Base-by-base conservation (phyloP, 2,888 invertebrate species). In the Eurytoma adleriae region DNA sequence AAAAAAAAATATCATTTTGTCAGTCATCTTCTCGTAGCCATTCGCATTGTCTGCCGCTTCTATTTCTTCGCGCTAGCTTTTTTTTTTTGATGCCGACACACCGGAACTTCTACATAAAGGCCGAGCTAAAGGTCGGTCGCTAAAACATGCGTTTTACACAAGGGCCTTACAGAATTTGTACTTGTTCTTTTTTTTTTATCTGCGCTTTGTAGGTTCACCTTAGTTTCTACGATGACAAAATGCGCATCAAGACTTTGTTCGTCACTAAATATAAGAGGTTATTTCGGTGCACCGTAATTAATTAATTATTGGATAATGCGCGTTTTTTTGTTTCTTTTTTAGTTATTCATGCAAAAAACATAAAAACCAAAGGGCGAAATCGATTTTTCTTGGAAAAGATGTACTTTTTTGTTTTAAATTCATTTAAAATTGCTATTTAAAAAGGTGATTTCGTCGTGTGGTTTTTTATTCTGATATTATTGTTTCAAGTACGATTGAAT, bases 151-250 rank as follows among this genome's bases (percentile, higher is more conserved):
- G 73, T 77, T 82, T 79, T 82, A 79, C 79, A 73, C 79, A 83
- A 86, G 92, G 93, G 93, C 92, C 93, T 93, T 93, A 93, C 92
- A 93, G 94, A 94, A 94, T 94, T 94, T 94, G 94, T 94, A 94
- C 94, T 94, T 40, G 30, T 3, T n/a, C n/a, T n/a, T 93, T 94
- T 93, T 91, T 91, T 92, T 92, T 79, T 74, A 67, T 78, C 77
- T 79, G 74, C 67, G 74, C 67, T 62, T 73, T 62, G 7, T 40
- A 70, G 74, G 73, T 61, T 77, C 62, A 69, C 61, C 24, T 66
- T 50, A 70, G 13, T 57, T 71, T 71, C 61, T 1, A 66, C 40
- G 68, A 52, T n/a, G 76, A 71, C 56, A 61, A 77, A 64, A 48
- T 72, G 67, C 52, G 52, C 52, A 16, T 57, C 57, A 40, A 40